Percentiles rank a stretch among this genome's conserved stretches.
Evolutionary conservation across 1,140 invertebrate species (phyloP).

Genomic region (Zaprionus tsacasi): DNA sequence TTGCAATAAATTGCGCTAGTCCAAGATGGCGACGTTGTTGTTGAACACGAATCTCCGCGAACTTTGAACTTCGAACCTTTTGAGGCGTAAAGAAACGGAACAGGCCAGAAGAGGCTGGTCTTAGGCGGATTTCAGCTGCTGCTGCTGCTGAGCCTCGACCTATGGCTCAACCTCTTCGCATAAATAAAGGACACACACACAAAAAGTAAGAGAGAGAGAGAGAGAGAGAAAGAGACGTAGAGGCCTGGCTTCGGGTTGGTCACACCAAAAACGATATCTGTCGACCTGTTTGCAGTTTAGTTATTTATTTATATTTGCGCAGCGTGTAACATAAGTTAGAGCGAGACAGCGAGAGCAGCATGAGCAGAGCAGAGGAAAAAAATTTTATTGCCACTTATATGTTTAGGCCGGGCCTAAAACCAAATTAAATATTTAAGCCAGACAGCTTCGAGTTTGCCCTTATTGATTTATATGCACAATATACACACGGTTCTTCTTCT

Average conservation of each 20-base stretch:
- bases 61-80: constrained; percentile 47
- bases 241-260: neutral
- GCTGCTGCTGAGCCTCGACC: neutral
- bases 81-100: neutral
- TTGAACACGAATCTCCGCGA: constrained; percentile 18
- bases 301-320: constrained; percentile 70
- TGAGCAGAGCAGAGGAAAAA: constrained; percentile 39
- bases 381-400: constrained; percentile 73
- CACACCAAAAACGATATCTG: constrained; percentile 6
- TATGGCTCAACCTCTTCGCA: constrained; percentile 3
- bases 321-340: constrained; percentile 8
- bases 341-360: neutral
- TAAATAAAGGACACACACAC: constrained; percentile 31
- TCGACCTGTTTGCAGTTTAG: constrained; percentile 20
- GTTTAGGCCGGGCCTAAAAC: constrained; percentile 41
- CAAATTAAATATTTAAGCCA: constrained; percentile 76
- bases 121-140: neutral
- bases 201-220: neutral
- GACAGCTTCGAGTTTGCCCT: constrained; percentile 52
- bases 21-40: neutral
- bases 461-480: constrained; percentile 68
- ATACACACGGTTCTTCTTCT: constrained; percentile 4
- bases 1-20: constrained; percentile 56
- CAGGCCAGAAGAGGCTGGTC: neutral
- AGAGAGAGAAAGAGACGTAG: neutral